These are phyloP conservation scores for Aldrovandia affinis DNA, from an alignment of 2,797 vertebrate species.

Conservation along the genomic window DNA sequence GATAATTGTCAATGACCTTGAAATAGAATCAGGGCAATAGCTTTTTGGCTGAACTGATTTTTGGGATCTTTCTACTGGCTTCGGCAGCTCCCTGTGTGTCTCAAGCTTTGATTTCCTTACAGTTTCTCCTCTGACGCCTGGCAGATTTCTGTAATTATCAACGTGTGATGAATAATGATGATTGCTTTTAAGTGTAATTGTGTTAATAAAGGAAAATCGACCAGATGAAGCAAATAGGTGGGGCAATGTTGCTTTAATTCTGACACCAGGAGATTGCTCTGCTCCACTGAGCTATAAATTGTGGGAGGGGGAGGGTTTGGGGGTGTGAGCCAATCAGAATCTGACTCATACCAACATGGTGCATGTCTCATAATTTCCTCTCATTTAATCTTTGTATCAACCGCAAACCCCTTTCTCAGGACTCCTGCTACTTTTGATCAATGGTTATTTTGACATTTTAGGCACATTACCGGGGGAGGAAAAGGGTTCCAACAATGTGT, in stretches of 20 bases:
- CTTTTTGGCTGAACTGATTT: slow-evolving; percentile 32
- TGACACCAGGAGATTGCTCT: not conserved
- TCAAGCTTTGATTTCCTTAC: slow-evolving; percentile 58
- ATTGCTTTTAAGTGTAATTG: not conserved
- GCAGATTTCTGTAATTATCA: not conserved
- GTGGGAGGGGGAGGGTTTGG: too few relatives aligned
- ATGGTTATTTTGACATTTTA: slow-evolving; percentile 7
- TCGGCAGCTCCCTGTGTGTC: slow-evolving; percentile 47
- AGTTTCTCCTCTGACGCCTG: slow-evolving; percentile 53
- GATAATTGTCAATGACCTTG: not conserved
- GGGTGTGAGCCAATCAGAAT: not conserved
- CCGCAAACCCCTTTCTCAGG: slow-evolving; percentile 18
- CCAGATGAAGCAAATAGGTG: not conserved
- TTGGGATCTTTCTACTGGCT: slow-evolving; percentile 61
- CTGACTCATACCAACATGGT: not conserved
- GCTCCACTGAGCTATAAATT: not conserved
- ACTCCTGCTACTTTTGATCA: not conserved
- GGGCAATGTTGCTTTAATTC: not conserved
- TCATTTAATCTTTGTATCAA: not conserved
- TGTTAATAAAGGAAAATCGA: not conserved
- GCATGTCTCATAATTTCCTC: slow-evolving; percentile 6
- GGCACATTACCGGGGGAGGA: not conserved
- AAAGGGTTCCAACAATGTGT: not conserved
- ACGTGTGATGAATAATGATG: not conserved
- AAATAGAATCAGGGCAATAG: slow-evolving; percentile 39